Evolutionary conservation across 2,888 invertebrate species (phyloP).

Genomic region (Metalampra italica): DNA sequence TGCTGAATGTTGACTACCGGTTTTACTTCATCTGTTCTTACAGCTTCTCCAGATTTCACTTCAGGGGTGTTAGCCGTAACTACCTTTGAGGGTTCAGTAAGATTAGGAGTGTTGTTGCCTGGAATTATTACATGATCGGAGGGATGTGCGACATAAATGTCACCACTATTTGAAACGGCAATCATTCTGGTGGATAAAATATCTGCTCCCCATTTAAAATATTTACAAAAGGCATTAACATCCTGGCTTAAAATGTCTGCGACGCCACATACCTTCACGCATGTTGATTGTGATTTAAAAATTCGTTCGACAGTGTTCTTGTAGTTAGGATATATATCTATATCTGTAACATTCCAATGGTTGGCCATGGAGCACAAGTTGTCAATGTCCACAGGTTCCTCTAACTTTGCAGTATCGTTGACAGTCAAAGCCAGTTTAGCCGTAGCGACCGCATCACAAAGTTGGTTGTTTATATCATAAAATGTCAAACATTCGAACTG

Average conservation of each 20-base stretch:
- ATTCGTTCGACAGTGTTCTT: slow-evolving; percentile 30
- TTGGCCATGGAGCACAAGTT: slow-evolving; percentile 41
- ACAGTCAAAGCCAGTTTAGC: slow-evolving; percentile 32
- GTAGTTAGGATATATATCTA: slow-evolving; percentile 31
- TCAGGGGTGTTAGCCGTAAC: background rate
- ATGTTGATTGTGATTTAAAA: slow-evolving; percentile 33
- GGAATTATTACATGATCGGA: background rate
- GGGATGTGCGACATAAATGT: background rate
- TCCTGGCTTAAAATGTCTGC: slow-evolving; percentile 36
- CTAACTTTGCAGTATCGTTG: slow-evolving; percentile 33
- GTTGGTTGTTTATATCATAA: slow-evolving; percentile 57
- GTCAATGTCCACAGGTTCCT: slow-evolving; percentile 34
- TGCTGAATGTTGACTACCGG: background rate
- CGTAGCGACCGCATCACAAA: slow-evolving; percentile 39
- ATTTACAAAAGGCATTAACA: slow-evolving; percentile 58
- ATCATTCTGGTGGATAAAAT: slow-evolving; percentile 25
- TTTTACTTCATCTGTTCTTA: background rate
- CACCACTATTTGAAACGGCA: slow-evolving; percentile 10
- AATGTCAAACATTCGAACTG: slow-evolving; percentile 58
- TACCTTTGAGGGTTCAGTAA: background rate
- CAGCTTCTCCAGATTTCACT: slow-evolving; percentile 2
- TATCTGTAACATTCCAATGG: slow-evolving; percentile 43
- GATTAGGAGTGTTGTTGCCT: background rate
- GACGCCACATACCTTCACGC: slow-evolving; percentile 49
- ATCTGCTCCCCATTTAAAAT: slow-evolving; percentile 54